These are phyloP conservation scores for Limnephilus rhombicus DNA, from an alignment of 2,888 invertebrate species.

Conservation along the genomic window DNA sequence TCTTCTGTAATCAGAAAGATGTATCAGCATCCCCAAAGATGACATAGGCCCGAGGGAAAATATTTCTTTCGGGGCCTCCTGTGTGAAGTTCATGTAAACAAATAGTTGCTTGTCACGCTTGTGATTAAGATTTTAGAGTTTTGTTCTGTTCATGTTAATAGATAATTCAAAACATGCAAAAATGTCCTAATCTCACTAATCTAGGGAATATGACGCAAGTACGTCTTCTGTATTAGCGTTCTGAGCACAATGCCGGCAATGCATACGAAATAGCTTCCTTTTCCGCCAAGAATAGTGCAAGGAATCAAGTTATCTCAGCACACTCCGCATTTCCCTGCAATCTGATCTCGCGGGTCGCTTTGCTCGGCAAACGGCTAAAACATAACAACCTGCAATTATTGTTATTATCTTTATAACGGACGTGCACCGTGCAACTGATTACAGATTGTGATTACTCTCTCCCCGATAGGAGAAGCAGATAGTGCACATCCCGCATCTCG, in stretches of 20 bases:
- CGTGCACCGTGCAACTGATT: conserved; percentile 35
- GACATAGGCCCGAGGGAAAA: too few relatives aligned
- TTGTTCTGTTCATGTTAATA: neutral
- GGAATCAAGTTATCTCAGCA: neutral
- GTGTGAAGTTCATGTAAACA: too few relatives aligned
- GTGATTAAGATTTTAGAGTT: neutral
- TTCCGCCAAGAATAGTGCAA: conserved; percentile 19
- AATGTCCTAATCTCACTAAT: neutral
- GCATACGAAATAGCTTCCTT: conserved; percentile 31
- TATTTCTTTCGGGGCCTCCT: too few relatives aligned
- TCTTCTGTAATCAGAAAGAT: too few relatives aligned
- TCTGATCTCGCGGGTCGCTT: conserved; percentile 35
- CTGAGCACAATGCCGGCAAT: neutral
- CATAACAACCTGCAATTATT: conserved; percentile 37
- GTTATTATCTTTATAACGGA: conserved; percentile 29
- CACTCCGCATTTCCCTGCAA: neutral
- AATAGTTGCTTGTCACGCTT: too few relatives aligned
- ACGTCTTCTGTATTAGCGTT: neutral
- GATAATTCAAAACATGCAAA: neutral
- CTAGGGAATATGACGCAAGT: neutral
- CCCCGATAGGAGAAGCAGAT: conserved; percentile 22
- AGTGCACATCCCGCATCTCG: conserved; percentile 26
- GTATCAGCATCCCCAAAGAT: too few relatives aligned
- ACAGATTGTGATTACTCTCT: neutral
- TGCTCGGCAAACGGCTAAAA: conserved; percentile 12